Conservation (phyloP, 2,113 vertebrate genomes). For the Dipodomys stephensi region DNA sequence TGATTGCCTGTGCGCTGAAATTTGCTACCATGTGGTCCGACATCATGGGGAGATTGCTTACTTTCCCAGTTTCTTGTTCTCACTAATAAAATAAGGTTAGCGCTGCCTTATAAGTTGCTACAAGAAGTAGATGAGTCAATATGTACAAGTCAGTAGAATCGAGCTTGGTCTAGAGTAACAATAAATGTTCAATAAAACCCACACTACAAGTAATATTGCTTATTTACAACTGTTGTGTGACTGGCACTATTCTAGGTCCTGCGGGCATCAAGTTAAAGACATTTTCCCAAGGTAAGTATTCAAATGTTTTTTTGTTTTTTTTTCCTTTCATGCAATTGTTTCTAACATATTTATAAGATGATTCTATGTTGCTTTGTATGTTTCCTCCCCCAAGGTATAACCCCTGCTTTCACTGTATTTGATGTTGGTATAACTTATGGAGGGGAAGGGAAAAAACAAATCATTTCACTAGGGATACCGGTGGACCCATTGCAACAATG, state of each 20-base stretch:
- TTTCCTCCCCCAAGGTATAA: no score
- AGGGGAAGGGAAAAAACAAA: no score
- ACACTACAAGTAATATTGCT: background rate
- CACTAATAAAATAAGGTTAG: constrained; percentile 7
- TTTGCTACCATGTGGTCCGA: background rate
- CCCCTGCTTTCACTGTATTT: no score
- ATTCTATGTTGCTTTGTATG: no score
- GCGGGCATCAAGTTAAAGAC: background rate
- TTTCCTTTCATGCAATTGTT: no score
- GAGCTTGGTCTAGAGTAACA: background rate
- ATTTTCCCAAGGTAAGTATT: no score
- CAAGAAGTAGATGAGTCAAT: background rate
- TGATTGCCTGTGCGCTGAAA: background rate
- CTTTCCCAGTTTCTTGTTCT: background rate
- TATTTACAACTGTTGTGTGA: background rate
- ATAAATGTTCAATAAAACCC: background rate
- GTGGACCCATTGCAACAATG: no score
- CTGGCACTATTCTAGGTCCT: background rate
- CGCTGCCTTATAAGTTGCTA: background rate
- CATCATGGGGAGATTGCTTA: background rate
- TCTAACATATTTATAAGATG: no score
- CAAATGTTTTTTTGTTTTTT: no score
- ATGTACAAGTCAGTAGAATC: background rate
- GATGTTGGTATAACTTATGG: no score
- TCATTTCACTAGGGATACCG: no score